A percentile compares a stretch with the other conserved stretches of the same genome.
Conservation (phyloP, 2,888 invertebrate genomes). For the Platypus cylindrus region DNA sequence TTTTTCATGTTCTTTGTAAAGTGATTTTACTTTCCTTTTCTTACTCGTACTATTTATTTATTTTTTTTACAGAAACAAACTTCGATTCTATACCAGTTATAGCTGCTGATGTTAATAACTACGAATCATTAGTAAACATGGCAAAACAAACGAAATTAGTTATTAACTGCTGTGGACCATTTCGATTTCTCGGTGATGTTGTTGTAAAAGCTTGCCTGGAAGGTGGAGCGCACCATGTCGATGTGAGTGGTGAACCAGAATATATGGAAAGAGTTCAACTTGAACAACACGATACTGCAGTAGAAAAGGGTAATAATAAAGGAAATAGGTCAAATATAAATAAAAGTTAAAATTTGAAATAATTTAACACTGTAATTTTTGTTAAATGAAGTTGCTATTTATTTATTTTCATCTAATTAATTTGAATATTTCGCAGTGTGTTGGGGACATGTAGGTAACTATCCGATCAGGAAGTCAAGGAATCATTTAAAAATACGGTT, state of each 20-base stretch:
- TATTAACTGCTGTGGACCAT: constrained; percentile 90
- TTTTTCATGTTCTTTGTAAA: too few species aligned
- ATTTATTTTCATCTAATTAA: too few species aligned
- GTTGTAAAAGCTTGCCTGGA: constrained; percentile 76
- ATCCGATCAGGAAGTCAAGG: too few species aligned
- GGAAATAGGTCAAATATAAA: too few species aligned
- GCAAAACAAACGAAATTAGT: constrained; percentile 63
- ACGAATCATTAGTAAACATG: constrained; percentile 67
- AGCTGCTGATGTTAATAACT: constrained; percentile 64
- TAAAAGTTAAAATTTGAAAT: too few species aligned
- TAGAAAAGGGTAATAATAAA: constrained; percentile 49
- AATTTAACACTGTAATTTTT: too few species aligned
- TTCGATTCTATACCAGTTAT: constrained; percentile 19
- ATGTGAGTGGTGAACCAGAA: constrained; percentile 86
- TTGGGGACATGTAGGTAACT: too few species aligned
- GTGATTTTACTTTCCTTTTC: background rate
- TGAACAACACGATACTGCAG: constrained; percentile 60
- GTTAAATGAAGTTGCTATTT: too few species aligned
- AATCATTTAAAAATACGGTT: too few species aligned
- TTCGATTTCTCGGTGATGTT: constrained; percentile 69
- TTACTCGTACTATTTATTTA: background rate
- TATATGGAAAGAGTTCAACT: constrained; percentile 44
- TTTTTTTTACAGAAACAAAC: constrained; percentile 17
- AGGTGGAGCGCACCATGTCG: constrained; percentile 73
- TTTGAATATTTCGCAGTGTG: too few species aligned